A percentile compares a stretch with the other conserved stretches of the same genome.
Conservation (phyloP, 2,888 invertebrate species). For the Coremacera marginata region DNA sequence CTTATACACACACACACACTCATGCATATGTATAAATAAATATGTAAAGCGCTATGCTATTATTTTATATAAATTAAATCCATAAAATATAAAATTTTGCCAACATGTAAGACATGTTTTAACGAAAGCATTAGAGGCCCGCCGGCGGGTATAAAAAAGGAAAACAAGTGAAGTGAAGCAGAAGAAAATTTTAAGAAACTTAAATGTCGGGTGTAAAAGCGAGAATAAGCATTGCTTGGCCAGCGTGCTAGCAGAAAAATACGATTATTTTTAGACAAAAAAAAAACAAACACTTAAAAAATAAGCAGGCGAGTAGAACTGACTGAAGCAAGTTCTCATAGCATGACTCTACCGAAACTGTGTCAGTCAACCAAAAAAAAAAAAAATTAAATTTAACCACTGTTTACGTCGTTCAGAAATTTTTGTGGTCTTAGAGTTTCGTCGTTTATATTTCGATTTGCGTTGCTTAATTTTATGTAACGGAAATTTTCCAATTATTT, state of each 20-base stretch:
- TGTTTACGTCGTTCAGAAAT: too few relatives aligned
- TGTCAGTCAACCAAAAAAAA: too few relatives aligned
- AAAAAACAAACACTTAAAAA: background rate
- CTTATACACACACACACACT: background rate
- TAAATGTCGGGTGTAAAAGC: background rate
- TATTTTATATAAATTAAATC: slow-evolving; percentile 39
- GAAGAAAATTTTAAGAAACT: background rate
- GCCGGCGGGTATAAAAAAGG: slow-evolving; percentile 40
- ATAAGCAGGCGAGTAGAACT: too few relatives aligned
- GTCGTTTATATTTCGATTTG: too few relatives aligned
- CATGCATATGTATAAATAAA: background rate
- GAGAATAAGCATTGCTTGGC: too few relatives aligned
- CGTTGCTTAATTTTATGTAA: too few relatives aligned
- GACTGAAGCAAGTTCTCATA: too few relatives aligned
- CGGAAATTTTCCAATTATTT: too few relatives aligned
- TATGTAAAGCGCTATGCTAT: background rate
- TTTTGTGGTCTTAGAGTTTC: too few relatives aligned
- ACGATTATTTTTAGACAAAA: background rate
- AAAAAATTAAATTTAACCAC: too few relatives aligned
- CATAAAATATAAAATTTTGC: slow-evolving; percentile 37
- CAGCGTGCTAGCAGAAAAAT: too few relatives aligned
- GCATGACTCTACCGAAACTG: too few relatives aligned
- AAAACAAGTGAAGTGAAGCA: background rate
- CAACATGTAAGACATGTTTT: slow-evolving; percentile 27
- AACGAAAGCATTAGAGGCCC: slow-evolving; percentile 30